Conservation (phyloP, 2,888 invertebrate genomes). For the Junonia oenone region DNA sequence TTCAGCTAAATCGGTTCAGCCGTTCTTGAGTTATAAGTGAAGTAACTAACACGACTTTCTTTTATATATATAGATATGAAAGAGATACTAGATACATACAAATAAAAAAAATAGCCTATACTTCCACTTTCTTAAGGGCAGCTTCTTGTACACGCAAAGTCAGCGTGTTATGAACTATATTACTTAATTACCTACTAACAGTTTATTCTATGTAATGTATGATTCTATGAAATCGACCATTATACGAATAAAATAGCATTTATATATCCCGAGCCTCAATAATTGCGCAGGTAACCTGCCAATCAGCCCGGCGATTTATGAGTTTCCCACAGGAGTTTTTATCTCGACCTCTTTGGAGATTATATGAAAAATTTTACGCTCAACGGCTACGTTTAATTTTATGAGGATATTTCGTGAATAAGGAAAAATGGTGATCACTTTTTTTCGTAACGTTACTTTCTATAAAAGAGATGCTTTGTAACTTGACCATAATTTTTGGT, state of each 20-base stretch:
- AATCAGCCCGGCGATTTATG: conserved; percentile 36
- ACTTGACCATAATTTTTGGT: background rate
- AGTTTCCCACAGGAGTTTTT: conserved; percentile 26
- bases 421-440: conserved; percentile 2
- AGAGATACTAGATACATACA: too few relatives aligned
- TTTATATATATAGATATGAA: too few relatives aligned
- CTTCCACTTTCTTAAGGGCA: too few relatives aligned
- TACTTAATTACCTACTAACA: too few relatives aligned
- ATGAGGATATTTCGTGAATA: conserved; percentile 11
- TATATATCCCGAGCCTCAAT: conserved; percentile 7
- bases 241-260: background rate
- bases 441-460: background rate
- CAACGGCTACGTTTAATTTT: conserved; percentile 18
- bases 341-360: conserved; percentile 24
- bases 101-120: too few relatives aligned
- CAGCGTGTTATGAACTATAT: too few relatives aligned
- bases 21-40: too few relatives aligned
- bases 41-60: too few relatives aligned
- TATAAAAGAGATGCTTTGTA: background rate
- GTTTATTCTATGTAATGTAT: background rate
- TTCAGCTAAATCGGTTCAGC: too few relatives aligned
- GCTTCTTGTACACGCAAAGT: too few relatives aligned
- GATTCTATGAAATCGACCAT: background rate
- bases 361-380: conserved; percentile 27
- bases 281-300: conserved; percentile 36